phyloP scores from a whole-genome alignment of 2,113 vertebrate genomes.

The Protomyctophum bolini region DNA sequence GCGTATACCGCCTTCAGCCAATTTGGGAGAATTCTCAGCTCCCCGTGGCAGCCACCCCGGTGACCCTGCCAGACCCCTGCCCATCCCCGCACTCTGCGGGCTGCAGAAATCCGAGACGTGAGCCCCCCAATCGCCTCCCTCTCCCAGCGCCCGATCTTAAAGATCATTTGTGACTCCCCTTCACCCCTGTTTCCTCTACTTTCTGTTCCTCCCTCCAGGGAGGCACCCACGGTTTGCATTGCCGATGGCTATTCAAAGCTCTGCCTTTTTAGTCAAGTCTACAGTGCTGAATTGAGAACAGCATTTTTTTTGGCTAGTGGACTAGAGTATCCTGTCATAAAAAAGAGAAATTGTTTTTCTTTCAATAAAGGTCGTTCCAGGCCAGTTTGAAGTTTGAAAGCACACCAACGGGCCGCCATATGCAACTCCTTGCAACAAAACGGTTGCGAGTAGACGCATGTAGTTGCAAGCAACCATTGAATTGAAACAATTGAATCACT shows the following conservation, averaged over 20 bases:
- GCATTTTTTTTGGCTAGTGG: too few species aligned
- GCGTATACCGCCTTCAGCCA: slow-evolving; percentile 55
- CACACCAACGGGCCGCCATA: too few species aligned
- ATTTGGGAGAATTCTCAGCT: slow-evolving; percentile 64
- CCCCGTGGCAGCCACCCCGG: slow-evolving; percentile 59
- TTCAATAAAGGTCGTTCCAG: too few species aligned
- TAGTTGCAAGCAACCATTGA: too few species aligned
- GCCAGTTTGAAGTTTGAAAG: too few species aligned
- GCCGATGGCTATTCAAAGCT: not conserved
- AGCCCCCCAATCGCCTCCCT: slow-evolving; percentile 5
- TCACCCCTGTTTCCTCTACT: not conserved
- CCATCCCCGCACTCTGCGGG: slow-evolving; percentile 50
- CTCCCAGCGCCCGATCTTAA: not conserved
- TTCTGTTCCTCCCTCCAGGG: not conserved
- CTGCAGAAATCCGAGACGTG: slow-evolving; percentile 63
- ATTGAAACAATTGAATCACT: too few species aligned
- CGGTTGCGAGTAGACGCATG: too few species aligned
- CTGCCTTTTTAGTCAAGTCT: too few species aligned
- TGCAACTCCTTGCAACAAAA: too few species aligned
- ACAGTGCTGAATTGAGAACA: too few species aligned
- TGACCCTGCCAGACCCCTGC: slow-evolving; percentile 56
- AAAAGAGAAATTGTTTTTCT: too few species aligned
- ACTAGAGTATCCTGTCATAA: too few species aligned
- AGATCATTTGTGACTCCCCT: not conserved
- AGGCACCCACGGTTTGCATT: not conserved